Conservation (phyloP, 2,888 invertebrate species). For the Elysia crispata region DNA sequence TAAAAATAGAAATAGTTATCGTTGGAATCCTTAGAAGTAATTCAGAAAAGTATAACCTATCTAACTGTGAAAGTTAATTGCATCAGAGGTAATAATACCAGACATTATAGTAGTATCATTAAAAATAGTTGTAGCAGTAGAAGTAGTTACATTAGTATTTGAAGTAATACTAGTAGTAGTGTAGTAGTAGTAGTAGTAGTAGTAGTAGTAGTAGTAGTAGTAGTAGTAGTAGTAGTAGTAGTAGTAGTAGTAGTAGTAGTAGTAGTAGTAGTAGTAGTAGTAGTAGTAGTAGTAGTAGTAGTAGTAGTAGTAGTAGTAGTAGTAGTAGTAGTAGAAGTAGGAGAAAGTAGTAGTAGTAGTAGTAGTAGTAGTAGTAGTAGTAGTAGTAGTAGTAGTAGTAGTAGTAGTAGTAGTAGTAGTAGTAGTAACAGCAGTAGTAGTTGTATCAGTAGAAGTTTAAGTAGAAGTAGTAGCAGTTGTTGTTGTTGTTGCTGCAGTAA, state of each 20-base stretch:
- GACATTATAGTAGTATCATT: too few relatives aligned
- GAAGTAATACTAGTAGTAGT: too few relatives aligned
- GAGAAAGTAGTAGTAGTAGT: slow-evolving; percentile 50
- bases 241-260: slow-evolving; percentile 9
- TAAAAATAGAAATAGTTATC: too few relatives aligned
- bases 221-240: slow-evolving; percentile 9
- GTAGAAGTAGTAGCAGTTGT: not conserved
- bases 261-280: slow-evolving; percentile 30
- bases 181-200: too few relatives aligned
- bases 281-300: slow-evolving; percentile 52
- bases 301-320: slow-evolving; percentile 52
- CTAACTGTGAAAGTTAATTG: too few relatives aligned
- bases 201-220: slow-evolving; percentile 9
- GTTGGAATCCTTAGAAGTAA: too few relatives aligned
- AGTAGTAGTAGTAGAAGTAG: slow-evolving; percentile 28
- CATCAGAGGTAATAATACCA: too few relatives aligned
- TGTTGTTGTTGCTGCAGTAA: not conserved
- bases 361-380: slow-evolving; percentile 51
- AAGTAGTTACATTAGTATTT: not conserved
- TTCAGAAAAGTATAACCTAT: too few relatives aligned
- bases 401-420: slow-evolving; percentile 49
- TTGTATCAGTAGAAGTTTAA: too few relatives aligned
- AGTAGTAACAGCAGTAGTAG: not conserved
- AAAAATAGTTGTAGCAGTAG: too few relatives aligned
- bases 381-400: slow-evolving; percentile 51